Percentiles rank a stretch among this genome's conserved stretches.
Conservation (phyloP, 2,113 vertebrate species). For the Cyprinus carpio region DNA sequence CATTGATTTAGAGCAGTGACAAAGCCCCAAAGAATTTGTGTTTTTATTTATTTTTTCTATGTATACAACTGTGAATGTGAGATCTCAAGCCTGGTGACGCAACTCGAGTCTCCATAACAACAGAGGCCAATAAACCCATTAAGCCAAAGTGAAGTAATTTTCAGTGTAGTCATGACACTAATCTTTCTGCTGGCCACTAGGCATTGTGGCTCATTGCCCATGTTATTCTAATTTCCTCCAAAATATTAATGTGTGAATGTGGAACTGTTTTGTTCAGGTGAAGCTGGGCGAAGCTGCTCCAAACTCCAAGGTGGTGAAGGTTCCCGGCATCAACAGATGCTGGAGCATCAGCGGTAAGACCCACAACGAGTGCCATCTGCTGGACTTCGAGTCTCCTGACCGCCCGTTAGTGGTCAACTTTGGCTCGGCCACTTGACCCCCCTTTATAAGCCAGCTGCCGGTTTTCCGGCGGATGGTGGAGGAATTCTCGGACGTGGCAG, state of each 20-base stretch:
- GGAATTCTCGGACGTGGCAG: slow-evolving; percentile 90
- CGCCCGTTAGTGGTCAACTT: slow-evolving; percentile 96
- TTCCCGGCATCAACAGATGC: slow-evolving; percentile 70
- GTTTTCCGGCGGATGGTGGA: slow-evolving; percentile 93
- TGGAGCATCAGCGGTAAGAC: slow-evolving; percentile 58
- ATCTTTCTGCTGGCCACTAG: background rate
- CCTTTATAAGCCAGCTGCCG: slow-evolving; percentile 90
- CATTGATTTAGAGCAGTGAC: background rate
- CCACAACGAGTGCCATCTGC: slow-evolving; percentile 80
- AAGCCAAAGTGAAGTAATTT: background rate
- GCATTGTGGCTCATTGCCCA: background rate
- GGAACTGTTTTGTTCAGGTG: slow-evolving; percentile 75
- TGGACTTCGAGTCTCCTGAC: slow-evolving; percentile 89
- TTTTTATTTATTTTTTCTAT: background rate
- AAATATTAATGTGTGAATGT: slow-evolving; percentile 1
- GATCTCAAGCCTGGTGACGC: background rate
- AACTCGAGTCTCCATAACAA: slow-evolving; percentile 2
- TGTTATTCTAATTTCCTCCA: background rate
- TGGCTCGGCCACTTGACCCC: slow-evolving; percentile 97
- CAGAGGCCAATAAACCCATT: slow-evolving; percentile 9
- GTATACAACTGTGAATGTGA: background rate
- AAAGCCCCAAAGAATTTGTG: background rate
- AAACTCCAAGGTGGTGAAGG: slow-evolving; percentile 90
- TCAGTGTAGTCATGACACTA: background rate
- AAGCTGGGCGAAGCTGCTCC: slow-evolving; percentile 91